phyloP scores from a whole-genome alignment of 2,113 vertebrate genomes.

The Brachirus orientalis region DNA sequence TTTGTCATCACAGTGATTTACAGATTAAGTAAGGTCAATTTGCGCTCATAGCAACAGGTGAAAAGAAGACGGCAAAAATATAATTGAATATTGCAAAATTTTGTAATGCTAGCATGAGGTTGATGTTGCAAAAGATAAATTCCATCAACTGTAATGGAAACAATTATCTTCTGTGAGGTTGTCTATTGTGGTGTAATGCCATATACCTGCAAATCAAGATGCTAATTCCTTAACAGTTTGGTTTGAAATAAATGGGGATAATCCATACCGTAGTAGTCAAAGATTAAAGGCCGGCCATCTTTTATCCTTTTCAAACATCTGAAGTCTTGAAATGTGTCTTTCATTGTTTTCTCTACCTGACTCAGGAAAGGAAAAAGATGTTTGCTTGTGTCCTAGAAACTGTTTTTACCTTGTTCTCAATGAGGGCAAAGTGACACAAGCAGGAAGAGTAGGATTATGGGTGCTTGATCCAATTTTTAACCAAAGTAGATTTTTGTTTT shows the following conservation, averaged over 20 bases:
- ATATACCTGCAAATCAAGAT: no score
- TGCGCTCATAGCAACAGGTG: not conserved
- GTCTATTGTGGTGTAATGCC: no score
- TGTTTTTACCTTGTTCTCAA: not conserved
- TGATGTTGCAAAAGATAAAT: no score
- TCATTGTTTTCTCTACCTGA: slow-evolving; percentile 4
- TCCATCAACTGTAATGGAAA: no score
- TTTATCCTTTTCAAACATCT: slow-evolving; percentile 6
- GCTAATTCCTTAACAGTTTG: no score
- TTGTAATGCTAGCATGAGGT: no score
- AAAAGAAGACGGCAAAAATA: no score
- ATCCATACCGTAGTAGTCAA: not conserved
- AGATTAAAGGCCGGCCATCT: not conserved
- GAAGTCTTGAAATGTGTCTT: not conserved
- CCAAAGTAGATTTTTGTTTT: slow-evolving; percentile 6
- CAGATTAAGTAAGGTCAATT: not conserved
- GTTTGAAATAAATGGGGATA: not conserved
- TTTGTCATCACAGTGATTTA: slow-evolving; percentile 6
- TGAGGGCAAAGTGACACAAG: slow-evolving; percentile 36
- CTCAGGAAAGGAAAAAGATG: slow-evolving; percentile 9
- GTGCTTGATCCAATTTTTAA: slow-evolving; percentile 11
- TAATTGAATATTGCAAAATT: no score
- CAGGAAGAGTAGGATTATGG: not conserved
- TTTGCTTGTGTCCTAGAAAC: slow-evolving; percentile 10
- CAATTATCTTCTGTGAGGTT: no score